phyloP scores from a whole-genome alignment of 2,797 vertebrate species.

The Acipenser oxyrinchus region DNA sequence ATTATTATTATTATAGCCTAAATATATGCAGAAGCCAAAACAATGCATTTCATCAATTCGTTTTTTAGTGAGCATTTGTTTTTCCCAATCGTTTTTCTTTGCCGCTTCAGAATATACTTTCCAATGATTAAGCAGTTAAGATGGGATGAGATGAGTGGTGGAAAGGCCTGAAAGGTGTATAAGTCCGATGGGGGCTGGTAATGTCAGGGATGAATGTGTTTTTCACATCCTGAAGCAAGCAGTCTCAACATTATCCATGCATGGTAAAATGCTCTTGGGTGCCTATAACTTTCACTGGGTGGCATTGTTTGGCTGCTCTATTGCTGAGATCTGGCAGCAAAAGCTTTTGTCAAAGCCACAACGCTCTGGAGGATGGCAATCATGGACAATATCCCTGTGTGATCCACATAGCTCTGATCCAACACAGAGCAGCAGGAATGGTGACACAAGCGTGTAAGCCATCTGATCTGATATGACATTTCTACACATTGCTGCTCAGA shows the following conservation, averaged over 20 bases:
- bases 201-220: neutral
- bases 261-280: conserved; percentile 22
- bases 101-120: too few relatives aligned
- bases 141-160: too few relatives aligned
- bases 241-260: conserved; percentile 25
- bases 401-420: conserved; percentile 4
- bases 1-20: too few relatives aligned
- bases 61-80: too few relatives aligned
- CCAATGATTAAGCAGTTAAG: too few relatives aligned
- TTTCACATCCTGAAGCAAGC: conserved; percentile 37
- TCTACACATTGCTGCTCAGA: neutral
- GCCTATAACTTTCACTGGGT: conserved; percentile 18
- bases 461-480: neutral
- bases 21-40: too few relatives aligned
- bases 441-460: neutral
- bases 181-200: neutral
- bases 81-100: too few relatives aligned
- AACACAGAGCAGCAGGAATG: neutral
- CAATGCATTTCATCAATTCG: too few relatives aligned
- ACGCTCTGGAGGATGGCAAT: neutral
- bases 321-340: conserved; percentile 11
- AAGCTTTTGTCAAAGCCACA: neutral
- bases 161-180: neutral
- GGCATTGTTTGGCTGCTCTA: conserved; percentile 3
- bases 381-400: neutral